A percentile compares a stretch with the other conserved stretches of the same genome.
These are phyloP conservation scores for Melanotaenia boesemani DNA, from an alignment of 2,797 vertebrate species.

Conservation along the genomic window DNA sequence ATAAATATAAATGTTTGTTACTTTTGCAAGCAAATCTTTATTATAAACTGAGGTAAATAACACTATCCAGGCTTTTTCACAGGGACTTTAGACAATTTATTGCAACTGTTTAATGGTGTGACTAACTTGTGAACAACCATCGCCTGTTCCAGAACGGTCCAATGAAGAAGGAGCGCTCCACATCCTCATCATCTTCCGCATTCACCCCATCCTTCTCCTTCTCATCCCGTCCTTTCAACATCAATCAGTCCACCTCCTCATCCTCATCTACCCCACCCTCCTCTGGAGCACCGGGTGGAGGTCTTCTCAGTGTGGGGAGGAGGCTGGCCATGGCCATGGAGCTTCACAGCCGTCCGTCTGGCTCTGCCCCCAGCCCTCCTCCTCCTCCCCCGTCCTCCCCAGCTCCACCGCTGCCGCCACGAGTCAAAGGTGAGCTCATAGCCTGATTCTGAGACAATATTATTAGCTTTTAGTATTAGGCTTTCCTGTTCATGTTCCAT, in stretches of 20 bases:
- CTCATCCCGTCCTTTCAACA: conserved; percentile 76
- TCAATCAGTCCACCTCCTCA: conserved; percentile 66
- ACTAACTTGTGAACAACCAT: background rate
- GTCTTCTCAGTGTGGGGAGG: conserved; percentile 77
- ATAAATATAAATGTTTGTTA: no score
- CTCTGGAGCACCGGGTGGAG: conserved; percentile 36
- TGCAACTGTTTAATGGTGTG: background rate
- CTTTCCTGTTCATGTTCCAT: background rate
- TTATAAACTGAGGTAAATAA: no score
- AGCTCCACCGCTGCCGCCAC: conserved; percentile 82
- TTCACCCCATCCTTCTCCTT: conserved; percentile 76
- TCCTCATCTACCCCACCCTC: conserved; percentile 16
- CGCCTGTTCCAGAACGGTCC: conserved; percentile 70
- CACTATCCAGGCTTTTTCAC: background rate
- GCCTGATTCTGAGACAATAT: background rate
- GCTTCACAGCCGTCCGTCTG: conserved; percentile 54
- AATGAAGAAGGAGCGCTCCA: conserved; percentile 81
- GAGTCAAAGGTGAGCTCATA: conserved; percentile 76
- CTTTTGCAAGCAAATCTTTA: no score
- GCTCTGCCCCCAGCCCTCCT: conserved; percentile 60
- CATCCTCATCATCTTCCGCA: conserved; percentile 54
- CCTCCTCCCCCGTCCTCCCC: conserved; percentile 78
- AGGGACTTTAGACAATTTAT: background rate
- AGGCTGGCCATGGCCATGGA: conserved; percentile 78
- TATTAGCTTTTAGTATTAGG: background rate